phyloP scores from a whole-genome alignment of 2,888 invertebrate genomes.

The Hirtodrosophila trivittata region DNA sequence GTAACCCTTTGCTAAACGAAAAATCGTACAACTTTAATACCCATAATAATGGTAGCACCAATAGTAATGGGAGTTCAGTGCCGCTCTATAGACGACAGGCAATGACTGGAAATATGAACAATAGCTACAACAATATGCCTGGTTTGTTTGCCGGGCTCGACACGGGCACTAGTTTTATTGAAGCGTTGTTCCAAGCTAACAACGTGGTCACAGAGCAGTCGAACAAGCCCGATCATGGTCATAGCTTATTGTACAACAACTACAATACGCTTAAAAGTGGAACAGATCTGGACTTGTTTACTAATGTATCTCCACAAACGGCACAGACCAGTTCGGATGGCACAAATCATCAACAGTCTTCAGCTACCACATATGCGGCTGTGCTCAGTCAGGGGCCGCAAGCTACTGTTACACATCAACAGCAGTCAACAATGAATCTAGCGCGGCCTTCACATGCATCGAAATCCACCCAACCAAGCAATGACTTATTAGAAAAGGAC shows the following conservation, averaged over 20 bases:
- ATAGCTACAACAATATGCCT: conserved; percentile 61
- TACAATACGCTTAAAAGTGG: conserved; percentile 72
- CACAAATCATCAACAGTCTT: conserved; percentile 55
- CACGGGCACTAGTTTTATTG: conserved; percentile 79
- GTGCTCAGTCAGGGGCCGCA: conserved; percentile 83
- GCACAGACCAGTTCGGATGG: conserved; percentile 31
- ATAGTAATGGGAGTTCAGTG: conserved; percentile 78
- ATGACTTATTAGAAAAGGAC: too few relatives aligned
- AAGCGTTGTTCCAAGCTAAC: conserved; percentile 80
- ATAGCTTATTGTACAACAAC: conserved; percentile 78
- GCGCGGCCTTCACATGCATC: too few relatives aligned
- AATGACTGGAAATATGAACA: conserved; percentile 77
- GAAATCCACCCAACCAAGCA: too few relatives aligned
- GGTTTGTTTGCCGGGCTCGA: conserved; percentile 67
- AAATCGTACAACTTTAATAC: too few relatives aligned
- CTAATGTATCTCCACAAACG: conserved; percentile 61
- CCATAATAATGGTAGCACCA: conserved; percentile 49
- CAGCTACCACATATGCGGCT: conserved; percentile 83
- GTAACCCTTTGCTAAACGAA: conserved; percentile 59
- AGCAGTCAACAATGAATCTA: too few relatives aligned
- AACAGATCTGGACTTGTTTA: conserved; percentile 79
- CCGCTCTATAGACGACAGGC: conserved; percentile 85
- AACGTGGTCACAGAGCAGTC: conserved; percentile 60
- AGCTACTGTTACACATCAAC: conserved; percentile 35
- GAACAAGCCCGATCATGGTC: conserved; percentile 63